phyloP scores from a whole-genome alignment of 2,888 invertebrate genomes.

The Prosapia bicincta region DNA sequence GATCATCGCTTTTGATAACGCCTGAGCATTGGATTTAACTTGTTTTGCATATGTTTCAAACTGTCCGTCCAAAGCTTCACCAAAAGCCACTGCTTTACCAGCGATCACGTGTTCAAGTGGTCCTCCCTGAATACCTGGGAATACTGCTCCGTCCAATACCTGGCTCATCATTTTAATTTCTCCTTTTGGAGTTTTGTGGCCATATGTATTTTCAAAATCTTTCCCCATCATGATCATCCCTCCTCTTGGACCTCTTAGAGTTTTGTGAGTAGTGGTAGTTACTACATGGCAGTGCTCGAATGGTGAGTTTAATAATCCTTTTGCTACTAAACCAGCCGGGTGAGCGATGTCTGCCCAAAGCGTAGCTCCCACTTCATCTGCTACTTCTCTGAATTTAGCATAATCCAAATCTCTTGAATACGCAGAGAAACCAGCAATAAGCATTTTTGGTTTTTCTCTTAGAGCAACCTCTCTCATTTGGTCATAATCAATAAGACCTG shows the following conservation, averaged over 20 bases:
- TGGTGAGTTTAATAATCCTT: not conserved
- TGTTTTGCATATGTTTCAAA: not conserved
- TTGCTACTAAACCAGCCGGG: not conserved
- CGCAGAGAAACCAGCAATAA: slow-evolving; percentile 6
- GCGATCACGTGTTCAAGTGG: slow-evolving; percentile 8
- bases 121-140: slow-evolving; percentile 6
- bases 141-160: not conserved
- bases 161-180: not conserved
- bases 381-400: not conserved
- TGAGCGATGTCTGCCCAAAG: slow-evolving; percentile 7
- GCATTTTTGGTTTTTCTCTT: not conserved
- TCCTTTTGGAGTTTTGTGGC: too few species aligned
- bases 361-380: not conserved
- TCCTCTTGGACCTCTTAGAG: not conserved
- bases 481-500: not conserved
- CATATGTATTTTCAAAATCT: too few species aligned
- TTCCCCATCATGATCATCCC: slow-evolving; percentile 6
- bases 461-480: not conserved
- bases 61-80: not conserved
- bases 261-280: slow-evolving; percentile 9
- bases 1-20: not conserved
- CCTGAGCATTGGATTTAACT: not conserved
- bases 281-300: not conserved
- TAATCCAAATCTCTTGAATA: not conserved
- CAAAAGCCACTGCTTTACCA: not conserved